phyloP scores from a whole-genome alignment of 1,140 invertebrate species.

The Halictus rubicundus region DNA sequence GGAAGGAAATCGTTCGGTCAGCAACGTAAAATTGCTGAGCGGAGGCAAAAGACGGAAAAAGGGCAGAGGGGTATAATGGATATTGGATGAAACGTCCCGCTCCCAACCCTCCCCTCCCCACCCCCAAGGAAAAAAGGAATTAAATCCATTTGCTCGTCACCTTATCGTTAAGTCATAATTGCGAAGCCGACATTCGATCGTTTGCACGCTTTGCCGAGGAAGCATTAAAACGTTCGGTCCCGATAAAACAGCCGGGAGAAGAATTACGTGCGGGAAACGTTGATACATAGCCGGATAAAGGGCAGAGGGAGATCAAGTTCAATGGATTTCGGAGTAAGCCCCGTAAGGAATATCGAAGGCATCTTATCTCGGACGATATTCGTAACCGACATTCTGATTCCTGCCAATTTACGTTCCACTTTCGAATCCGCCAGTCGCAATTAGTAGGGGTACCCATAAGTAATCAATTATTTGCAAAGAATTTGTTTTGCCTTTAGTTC shows the following conservation, averaged over 20 bases:
- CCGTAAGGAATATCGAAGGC: slow-evolving; percentile 35
- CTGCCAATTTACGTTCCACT: slow-evolving; percentile 23
- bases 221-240: neutral
- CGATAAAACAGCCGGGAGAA: slow-evolving; percentile 15
- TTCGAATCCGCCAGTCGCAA: slow-evolving; percentile 9
- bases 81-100: slow-evolving; percentile 12
- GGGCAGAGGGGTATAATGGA: slow-evolving; percentile 23
- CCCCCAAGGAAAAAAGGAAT: slow-evolving; percentile 1
- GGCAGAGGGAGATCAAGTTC: slow-evolving; percentile 17
- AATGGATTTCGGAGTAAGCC: slow-evolving; percentile 40
- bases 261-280: slow-evolving; percentile 18
- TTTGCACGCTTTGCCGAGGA: neutral
- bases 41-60: slow-evolving; percentile 20
- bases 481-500: too few relatives aligned
- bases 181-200: neutral
- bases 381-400: slow-evolving; percentile 15
- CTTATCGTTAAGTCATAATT: slow-evolving; percentile 50
- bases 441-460: slow-evolving; percentile 22
- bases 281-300: slow-evolving; percentile 34
- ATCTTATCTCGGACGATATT: slow-evolving; percentile 37
- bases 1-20: slow-evolving; percentile 38
- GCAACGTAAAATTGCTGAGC: slow-evolving; percentile 46
- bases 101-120: too few relatives aligned
- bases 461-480: too few relatives aligned
- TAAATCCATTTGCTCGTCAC: slow-evolving; percentile 46